These are phyloP conservation scores for Mus spicilegus DNA, from an alignment of 2,113 vertebrate genomes.

Conservation along the genomic window DNA sequence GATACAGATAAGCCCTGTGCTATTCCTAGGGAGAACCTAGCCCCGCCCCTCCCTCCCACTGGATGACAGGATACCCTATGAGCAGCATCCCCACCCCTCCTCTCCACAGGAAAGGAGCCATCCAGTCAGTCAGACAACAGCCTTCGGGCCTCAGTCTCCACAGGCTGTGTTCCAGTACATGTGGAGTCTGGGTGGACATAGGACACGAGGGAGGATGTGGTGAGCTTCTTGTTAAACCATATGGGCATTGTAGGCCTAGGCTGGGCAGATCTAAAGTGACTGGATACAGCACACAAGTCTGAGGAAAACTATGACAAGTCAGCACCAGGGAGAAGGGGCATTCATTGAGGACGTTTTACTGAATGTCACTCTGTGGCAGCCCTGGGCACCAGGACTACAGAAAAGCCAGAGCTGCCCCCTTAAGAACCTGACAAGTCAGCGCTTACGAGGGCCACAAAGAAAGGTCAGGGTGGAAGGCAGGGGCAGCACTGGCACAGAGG, in stretches of 20 bases:
- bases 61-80: neutral
- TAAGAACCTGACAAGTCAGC: neutral
- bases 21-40: neutral
- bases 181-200: neutral
- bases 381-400: neutral
- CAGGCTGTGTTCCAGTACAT: accelerated
- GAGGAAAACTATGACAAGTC: neutral
- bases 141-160: neutral
- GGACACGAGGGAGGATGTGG: neutral
- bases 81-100: neutral
- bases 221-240: neutral
- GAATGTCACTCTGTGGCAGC: neutral
- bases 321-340: neutral
- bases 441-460: neutral
- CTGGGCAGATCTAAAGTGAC: neutral
- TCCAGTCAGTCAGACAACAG: neutral
- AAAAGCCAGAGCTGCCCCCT: neutral
- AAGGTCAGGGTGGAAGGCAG: neutral
- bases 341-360: neutral
- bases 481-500: neutral
- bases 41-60: neutral
- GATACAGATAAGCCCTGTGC: neutral
- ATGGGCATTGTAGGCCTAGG: neutral
- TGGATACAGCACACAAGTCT: too few species aligned
- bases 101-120: neutral